phyloP scores from a whole-genome alignment of 2,797 vertebrate genomes.

The Naso thynnoides region DNA sequence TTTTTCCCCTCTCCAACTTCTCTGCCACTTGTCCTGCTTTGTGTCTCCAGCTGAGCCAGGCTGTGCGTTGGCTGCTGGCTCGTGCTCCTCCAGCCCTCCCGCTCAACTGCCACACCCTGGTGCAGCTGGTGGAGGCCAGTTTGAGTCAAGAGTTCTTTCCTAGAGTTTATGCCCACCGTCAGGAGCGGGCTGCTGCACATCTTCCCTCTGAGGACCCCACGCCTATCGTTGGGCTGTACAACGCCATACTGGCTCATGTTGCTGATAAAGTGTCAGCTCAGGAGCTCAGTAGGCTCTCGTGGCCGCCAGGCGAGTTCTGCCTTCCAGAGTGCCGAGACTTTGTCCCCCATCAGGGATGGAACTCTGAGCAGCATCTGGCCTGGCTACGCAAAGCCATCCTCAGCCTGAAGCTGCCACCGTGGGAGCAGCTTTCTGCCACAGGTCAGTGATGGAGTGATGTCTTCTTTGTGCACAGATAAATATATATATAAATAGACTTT shows the following conservation, averaged over 20 bases:
- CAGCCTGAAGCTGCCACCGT: slow-evolving; percentile 90
- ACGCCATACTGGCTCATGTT: slow-evolving; percentile 87
- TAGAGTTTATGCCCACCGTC: slow-evolving; percentile 86
- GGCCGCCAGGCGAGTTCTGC: slow-evolving; percentile 92
- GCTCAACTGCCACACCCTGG: slow-evolving; percentile 89
- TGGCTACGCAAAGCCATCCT: slow-evolving; percentile 91
- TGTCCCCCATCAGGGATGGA: slow-evolving; percentile 92
- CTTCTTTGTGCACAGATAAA: background rate
- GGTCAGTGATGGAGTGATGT: slow-evolving; percentile 72
- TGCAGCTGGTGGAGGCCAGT: slow-evolving; percentile 88
- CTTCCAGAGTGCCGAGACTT: slow-evolving; percentile 80
- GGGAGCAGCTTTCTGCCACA: slow-evolving; percentile 80
- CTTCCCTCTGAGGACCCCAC: slow-evolving; percentile 87
- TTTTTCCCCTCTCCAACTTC: no score
- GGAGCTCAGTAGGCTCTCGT: slow-evolving; percentile 88
- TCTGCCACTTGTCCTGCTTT: background rate
- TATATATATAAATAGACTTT: no score
- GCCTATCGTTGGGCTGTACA: slow-evolving; percentile 89
- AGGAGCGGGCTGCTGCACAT: slow-evolving; percentile 80
- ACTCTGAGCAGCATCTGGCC: slow-evolving; percentile 85
- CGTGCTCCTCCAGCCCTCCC: slow-evolving; percentile 80
- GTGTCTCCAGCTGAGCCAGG: slow-evolving; percentile 81
- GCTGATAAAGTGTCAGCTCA: slow-evolving; percentile 85
- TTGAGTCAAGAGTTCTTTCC: slow-evolving; percentile 88
- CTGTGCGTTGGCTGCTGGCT: slow-evolving; percentile 90